A percentile compares a stretch with the other conserved stretches of the same genome.
phyloP scores from a whole-genome alignment of 2,113 vertebrate genomes.

The Psilopogon haemacephalus region DNA sequence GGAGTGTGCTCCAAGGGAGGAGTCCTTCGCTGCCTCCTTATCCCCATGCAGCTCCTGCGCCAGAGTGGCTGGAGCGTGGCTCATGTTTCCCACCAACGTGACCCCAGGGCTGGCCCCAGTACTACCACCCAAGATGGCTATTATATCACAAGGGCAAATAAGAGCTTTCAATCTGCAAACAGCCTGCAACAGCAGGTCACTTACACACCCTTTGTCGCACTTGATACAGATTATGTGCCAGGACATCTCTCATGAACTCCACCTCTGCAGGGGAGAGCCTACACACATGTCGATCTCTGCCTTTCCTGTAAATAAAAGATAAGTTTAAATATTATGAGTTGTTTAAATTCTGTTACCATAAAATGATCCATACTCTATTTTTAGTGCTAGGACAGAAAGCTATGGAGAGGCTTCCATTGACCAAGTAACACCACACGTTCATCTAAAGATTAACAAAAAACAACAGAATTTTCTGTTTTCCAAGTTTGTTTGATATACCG shows the following conservation, averaged over 20 bases:
- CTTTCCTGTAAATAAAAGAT: constrained; percentile 57
- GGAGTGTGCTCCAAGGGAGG: accelerated
- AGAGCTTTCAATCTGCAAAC: not conserved
- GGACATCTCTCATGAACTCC: constrained; percentile 83
- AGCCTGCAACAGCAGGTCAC: accelerated
- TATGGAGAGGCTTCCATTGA: not conserved
- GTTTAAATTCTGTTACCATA: not conserved
- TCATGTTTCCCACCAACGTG: not conserved
- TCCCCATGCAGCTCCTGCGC: not conserved
- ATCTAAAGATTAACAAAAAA: not conserved
- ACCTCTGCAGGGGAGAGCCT: constrained; percentile 80
- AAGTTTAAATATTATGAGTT: not conserved
- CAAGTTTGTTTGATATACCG: not conserved
- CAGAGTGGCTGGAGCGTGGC: not conserved
- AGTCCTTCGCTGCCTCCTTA: not conserved
- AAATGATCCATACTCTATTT: not conserved
- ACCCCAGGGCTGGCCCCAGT: not conserved
- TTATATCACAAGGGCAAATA: not conserved
- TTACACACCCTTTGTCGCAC: constrained; percentile 87
- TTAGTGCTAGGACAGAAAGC: not conserved
- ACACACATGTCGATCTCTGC: constrained; percentile 59
- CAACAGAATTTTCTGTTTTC: not conserved
- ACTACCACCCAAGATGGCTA: accelerated
- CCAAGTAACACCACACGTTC: not conserved
- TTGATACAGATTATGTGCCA: constrained; percentile 90